Conservation (phyloP, 2,113 vertebrate genomes). For the Haemorhous mexicanus region DNA sequence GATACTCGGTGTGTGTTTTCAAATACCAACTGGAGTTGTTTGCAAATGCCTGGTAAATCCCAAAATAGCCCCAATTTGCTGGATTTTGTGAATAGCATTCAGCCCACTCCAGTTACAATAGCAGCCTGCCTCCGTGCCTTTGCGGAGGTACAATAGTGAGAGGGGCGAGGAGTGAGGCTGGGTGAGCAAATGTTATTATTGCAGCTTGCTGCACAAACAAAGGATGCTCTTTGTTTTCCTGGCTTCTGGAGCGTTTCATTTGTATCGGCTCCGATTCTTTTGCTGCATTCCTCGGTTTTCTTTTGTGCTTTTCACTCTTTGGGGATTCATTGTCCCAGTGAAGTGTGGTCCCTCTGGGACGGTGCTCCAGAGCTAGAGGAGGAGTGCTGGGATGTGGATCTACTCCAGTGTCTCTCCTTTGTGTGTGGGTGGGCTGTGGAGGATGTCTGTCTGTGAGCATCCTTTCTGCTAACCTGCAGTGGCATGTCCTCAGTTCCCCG, state of each 20-base stretch:
- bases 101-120: slow-evolving; percentile 55
- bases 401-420: background rate
- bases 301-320: slow-evolving; percentile 11
- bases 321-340: background rate
- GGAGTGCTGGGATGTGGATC: background rate
- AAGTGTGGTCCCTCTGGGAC: background rate
- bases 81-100: slow-evolving; percentile 56
- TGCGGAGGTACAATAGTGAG: slow-evolving; percentile 25
- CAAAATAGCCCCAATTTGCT: slow-evolving; percentile 66
- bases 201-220: slow-evolving; percentile 64
- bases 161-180: slow-evolving; percentile 9
- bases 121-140: slow-evolving; percentile 35
- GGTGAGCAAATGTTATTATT: slow-evolving; percentile 62
- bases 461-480: background rate
- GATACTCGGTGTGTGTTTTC: slow-evolving; percentile 41
- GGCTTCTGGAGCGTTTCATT: slow-evolving; percentile 32
- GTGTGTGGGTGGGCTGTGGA: background rate
- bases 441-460: background rate
- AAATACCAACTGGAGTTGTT: slow-evolving; percentile 67
- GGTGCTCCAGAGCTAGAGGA: background rate
- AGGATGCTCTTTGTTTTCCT: slow-evolving; percentile 50
- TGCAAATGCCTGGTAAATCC: slow-evolving; percentile 65
- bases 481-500: background rate
- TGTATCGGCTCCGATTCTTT: background rate
- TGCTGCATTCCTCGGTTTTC: background rate